Percentiles rank a stretch among this genome's conserved stretches.
These are phyloP conservation scores for Trachythela sp. DNA, from an alignment of 64 coral and sea anemone species.

Conservation along the genomic window DNA sequence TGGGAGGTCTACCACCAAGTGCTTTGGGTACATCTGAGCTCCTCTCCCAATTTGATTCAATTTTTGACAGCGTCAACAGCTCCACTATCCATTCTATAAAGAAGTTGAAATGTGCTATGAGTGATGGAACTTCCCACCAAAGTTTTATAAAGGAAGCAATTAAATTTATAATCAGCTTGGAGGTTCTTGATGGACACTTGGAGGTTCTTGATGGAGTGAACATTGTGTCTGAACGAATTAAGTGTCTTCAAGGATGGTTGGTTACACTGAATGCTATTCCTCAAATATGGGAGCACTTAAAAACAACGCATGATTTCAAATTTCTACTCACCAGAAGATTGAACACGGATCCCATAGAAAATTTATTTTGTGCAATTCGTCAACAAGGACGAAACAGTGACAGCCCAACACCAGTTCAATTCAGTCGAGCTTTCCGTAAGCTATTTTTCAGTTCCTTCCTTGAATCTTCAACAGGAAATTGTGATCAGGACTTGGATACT, in stretches of 20 bases:
- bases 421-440: no score
- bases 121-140: background rate
- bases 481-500: no score
- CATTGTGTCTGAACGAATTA: background rate
- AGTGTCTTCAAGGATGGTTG: background rate
- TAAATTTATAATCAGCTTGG: background rate
- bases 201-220: background rate
- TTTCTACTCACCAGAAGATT: background rate
- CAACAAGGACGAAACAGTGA: background rate
- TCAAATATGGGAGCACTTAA: no score
- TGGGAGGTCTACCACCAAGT: background rate
- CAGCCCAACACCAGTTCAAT: slow-evolving; percentile 5
- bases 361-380: background rate
- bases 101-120: no score
- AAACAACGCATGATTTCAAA: no score
- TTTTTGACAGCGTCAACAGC: background rate
- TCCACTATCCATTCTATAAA: background rate
- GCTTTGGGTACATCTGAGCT: background rate
- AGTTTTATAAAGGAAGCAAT: background rate
- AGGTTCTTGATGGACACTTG: no score
- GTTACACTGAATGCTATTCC: no score
- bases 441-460: no score
- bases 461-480: no score
- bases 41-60: background rate
- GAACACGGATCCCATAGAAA: slow-evolving; percentile 2